Evolutionary conservation across 2,888 invertebrate species (phyloP), one percentile per base, ranked within the genome.

Genomic region (Serrognathus titanus): DNA sequence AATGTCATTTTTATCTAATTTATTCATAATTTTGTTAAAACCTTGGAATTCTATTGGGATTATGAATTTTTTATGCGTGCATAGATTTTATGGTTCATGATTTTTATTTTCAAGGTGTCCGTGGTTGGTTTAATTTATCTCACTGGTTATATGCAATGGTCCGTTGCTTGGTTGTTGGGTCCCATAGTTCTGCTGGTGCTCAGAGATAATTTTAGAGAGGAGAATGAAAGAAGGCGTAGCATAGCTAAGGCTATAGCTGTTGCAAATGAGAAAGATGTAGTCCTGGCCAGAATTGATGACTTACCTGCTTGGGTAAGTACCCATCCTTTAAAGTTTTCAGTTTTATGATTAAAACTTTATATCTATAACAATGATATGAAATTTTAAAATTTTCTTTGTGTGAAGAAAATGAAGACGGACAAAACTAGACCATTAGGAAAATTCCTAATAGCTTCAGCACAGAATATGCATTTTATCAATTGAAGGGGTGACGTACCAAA

Each of bases 281-380:
- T 97, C 60, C 80, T 92, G 61, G 94, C 92, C 2, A 82, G 91
- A 70, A 84, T 97, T 51, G 90, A 93, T 72, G 96, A 97, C 77
- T 78, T 97, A 67, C 97, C 97, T 36, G 89, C 95, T 24, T 97
- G 97, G 97, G 96, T 94, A 77, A 82, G 83, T 70, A 31, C n/a
- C n/a, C n/a, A n/a, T 31, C 24, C 24, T 31, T 31, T 31, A 40
- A 39, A 48, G 31, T 35, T 10, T 13, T 35, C n/a, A 52, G n/a
- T 48, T 65, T 67, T 60, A 9, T 24, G 13, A 37, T 12, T 31
- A 35, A 39, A 36, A 4, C 4, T 6, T 31, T 31, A 31, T 5
- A 7, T 31, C 16, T n/a, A 2, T 16, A 16, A 16, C 16, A 16
- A 16, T 16, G 1, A 16, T 16, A 2, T 16, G 16, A 16, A 16